Conservation (phyloP, 2,113 vertebrate genomes). For the Tylochromis polylepis region DNA sequence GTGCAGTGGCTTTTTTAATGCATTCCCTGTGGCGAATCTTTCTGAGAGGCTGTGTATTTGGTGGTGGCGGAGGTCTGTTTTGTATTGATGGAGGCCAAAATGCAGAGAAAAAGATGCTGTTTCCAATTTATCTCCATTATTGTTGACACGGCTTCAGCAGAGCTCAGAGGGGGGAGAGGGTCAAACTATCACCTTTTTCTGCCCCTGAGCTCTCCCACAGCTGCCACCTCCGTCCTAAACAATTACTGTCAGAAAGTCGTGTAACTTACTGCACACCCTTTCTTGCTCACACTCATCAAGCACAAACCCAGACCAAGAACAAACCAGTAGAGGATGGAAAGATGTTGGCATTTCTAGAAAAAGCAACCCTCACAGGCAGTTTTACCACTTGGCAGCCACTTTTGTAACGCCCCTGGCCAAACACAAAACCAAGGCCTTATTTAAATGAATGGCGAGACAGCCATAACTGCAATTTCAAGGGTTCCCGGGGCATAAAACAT, state of each 20-base stretch:
- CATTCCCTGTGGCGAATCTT: not conserved
- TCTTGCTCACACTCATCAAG: not conserved
- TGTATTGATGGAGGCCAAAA: not conserved
- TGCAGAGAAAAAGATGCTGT: not conserved
- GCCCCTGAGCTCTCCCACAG: slow-evolving; percentile 28
- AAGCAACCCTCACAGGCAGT: not conserved
- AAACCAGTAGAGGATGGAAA: not conserved
- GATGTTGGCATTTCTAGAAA: not conserved
- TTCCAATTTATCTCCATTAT: slow-evolving; percentile 24
- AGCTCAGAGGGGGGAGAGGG: slow-evolving; percentile 10
- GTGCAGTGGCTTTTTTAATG: not conserved
- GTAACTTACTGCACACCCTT: not conserved
- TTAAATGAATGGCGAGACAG: not conserved
- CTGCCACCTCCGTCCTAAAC: slow-evolving; percentile 45
- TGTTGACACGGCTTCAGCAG: not conserved
- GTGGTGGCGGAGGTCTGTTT: not conserved
- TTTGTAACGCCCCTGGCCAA: not conserved
- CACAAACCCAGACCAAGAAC: not conserved
- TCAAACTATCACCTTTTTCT: slow-evolving; percentile 56
- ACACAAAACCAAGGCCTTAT: not conserved
- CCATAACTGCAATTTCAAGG: not conserved
- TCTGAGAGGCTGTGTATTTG: not conserved
- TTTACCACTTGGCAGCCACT: not conserved
- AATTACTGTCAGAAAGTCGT: slow-evolving; percentile 45
- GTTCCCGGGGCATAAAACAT: not conserved